phyloP scores from a whole-genome alignment of 2,888 invertebrate species.

The Caenorhabditis becei region DNA sequence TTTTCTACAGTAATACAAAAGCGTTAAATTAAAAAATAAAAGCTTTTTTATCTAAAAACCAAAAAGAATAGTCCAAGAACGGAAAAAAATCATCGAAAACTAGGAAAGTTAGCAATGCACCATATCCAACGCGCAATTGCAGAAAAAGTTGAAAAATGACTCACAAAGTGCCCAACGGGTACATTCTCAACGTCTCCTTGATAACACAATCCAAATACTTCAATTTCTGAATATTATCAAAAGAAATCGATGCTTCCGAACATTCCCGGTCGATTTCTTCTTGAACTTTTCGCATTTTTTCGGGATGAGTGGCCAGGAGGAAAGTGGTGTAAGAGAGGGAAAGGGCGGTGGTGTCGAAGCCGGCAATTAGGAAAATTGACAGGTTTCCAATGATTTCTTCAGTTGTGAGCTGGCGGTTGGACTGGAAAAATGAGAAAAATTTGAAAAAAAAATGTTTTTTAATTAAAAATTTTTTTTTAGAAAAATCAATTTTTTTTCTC shows the following conservation, averaged over 20 bases:
- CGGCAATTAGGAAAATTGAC: conserved; percentile 84
- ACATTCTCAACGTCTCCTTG: conserved; percentile 67
- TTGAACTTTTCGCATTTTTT: conserved; percentile 56
- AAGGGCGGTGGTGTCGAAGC: conserved; percentile 84
- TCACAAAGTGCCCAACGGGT: conserved; percentile 65
- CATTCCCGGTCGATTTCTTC: conserved; percentile 64
- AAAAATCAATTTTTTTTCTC: neutral
- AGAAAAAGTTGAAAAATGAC: conserved; percentile 18
- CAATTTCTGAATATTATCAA: conserved; percentile 57
- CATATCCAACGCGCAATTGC: neutral
- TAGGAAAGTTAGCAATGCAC: too few species aligned
- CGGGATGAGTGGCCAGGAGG: conserved; percentile 83
- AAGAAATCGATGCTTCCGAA: conserved; percentile 47
- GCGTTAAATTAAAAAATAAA: too few species aligned
- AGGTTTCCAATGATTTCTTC: conserved; percentile 82
- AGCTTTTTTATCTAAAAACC: too few species aligned
- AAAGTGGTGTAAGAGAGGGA: conserved; percentile 83
- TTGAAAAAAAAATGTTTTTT: too few species aligned
- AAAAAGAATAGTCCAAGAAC: too few species aligned
- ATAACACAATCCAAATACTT: conserved; percentile 67
- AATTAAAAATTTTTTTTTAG: too few species aligned
- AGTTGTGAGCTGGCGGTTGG: conserved; percentile 41
- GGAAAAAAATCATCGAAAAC: neutral
- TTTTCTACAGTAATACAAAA: too few species aligned
- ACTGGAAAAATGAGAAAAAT: conserved; percentile 26